Evolutionary conservation across 1,140 invertebrate genomes (phyloP).

Genomic region (Capitella teleta): DNA sequence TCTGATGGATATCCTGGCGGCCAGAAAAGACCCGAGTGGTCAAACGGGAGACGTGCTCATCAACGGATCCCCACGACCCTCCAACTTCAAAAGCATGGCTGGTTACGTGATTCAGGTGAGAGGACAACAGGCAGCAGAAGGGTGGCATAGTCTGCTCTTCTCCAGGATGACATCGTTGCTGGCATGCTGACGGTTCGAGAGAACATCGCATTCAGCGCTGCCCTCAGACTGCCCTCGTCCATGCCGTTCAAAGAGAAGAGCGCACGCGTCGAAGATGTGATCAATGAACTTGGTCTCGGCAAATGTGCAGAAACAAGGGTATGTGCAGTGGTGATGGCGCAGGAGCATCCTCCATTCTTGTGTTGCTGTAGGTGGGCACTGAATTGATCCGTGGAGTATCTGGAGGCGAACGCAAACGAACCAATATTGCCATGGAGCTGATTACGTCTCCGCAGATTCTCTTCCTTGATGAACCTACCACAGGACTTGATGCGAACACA

Average conservation of each 20-base stretch:
- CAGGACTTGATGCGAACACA: constrained; percentile 40
- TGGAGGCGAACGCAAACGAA: constrained; percentile 39
- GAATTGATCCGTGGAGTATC: constrained; percentile 39
- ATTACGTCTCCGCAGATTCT: constrained; percentile 38
- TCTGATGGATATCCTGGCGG: constrained; percentile 38
- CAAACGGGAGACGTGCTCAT: constrained; percentile 31
- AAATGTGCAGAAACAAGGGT: constrained; percentile 70
- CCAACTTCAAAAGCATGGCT: constrained; percentile 40
- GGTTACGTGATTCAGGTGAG: constrained; percentile 42
- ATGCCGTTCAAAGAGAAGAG: constrained; percentile 19
- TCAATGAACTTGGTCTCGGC: constrained; percentile 69
- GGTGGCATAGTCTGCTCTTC: not conserved
- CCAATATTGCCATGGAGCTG: constrained; percentile 42
- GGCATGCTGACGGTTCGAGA: constrained; percentile 21
- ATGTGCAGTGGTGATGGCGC: not conserved
- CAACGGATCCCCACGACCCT: constrained; percentile 33
- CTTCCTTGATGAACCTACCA: constrained; percentile 43
- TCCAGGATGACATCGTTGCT: constrained; percentile 19
- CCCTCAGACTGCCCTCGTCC: constrained; percentile 23
- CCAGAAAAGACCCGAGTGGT: constrained; percentile 32
- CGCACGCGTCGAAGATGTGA: constrained; percentile 68
- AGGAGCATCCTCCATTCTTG: not conserved
- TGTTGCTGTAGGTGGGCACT: constrained; percentile 24
- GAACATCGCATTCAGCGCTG: constrained; percentile 38
- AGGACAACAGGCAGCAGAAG: not conserved